A percentile compares a stretch with the other conserved stretches of the same genome.
phyloP scores from a whole-genome alignment of 2,113 vertebrate species.

The Calyptommatus sinebrachiatus region DNA sequence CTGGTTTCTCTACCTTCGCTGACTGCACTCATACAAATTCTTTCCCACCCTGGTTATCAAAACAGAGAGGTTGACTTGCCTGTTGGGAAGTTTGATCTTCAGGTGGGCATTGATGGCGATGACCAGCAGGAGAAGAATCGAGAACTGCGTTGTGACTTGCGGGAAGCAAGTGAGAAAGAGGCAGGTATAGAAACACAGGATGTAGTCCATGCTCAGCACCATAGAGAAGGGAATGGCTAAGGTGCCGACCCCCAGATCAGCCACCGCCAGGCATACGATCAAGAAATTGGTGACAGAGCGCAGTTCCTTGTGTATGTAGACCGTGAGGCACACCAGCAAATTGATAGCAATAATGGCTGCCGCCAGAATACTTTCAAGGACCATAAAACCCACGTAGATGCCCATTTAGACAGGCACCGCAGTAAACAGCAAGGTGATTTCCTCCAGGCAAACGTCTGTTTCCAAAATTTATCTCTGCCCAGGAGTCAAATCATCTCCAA shows the following conservation, averaged over 20 bases:
- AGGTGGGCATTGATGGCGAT: conserved; percentile 73
- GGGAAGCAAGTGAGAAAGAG: conserved; percentile 75
- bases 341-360: conserved; percentile 30
- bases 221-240: conserved; percentile 67
- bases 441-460: background rate
- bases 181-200: conserved; percentile 76
- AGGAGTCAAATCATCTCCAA: no score
- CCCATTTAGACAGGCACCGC: conserved; percentile 5
- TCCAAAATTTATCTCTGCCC: background rate
- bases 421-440: background rate
- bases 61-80: conserved; percentile 48
- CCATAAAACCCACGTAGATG: conserved; percentile 26
- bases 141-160: conserved; percentile 77
- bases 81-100: conserved; percentile 59
- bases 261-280: conserved; percentile 69
- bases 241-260: conserved; percentile 68
- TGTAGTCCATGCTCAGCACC: conserved; percentile 69
- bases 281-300: conserved; percentile 59
- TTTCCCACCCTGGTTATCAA: background rate
- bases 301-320: conserved; percentile 42
- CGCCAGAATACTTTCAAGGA: conserved; percentile 33
- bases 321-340: conserved; percentile 34
- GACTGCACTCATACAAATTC: background rate
- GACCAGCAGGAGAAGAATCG: conserved; percentile 74
- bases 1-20: no score